These are phyloP conservation scores for Phalacrocorax carbo DNA, from an alignment of 2,113 vertebrate species.

Conservation along the genomic window DNA sequence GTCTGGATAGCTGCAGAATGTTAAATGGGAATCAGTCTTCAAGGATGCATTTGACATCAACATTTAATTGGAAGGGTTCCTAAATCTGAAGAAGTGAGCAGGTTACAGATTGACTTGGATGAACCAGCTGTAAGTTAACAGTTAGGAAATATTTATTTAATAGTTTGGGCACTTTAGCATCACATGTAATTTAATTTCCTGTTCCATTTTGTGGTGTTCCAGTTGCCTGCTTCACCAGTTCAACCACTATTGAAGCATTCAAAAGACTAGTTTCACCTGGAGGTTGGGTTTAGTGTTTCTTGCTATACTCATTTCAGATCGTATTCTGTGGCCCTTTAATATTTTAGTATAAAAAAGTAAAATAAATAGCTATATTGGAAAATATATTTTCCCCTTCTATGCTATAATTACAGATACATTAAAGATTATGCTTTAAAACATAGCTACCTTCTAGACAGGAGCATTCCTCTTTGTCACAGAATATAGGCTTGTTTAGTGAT, in stretches of 20 bases:
- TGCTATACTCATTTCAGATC: background rate
- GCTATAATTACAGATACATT: background rate
- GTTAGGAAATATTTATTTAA: constrained; percentile 33
- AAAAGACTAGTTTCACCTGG: background rate
- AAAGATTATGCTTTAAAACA: background rate
- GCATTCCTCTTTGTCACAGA: background rate
- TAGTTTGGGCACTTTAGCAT: background rate
- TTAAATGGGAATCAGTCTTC: background rate
- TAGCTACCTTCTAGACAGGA: background rate
- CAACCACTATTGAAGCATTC: background rate
- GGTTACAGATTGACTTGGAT: constrained; percentile 48
- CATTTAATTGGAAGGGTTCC: constrained; percentile 17
- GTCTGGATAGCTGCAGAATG: background rate
- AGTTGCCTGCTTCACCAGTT: background rate
- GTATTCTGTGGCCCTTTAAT: background rate
- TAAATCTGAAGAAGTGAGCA: background rate
- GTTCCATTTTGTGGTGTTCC: background rate
- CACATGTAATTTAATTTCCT: constrained; percentile 23
- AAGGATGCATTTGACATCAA: background rate
- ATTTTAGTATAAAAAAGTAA: background rate
- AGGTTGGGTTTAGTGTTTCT: background rate
- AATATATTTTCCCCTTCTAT: background rate
- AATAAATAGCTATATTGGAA: background rate
- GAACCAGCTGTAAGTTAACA: background rate
- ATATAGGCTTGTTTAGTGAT: background rate